Conservation (phyloP, 2,888 invertebrate species). For the Agonopterix arenella region DNA sequence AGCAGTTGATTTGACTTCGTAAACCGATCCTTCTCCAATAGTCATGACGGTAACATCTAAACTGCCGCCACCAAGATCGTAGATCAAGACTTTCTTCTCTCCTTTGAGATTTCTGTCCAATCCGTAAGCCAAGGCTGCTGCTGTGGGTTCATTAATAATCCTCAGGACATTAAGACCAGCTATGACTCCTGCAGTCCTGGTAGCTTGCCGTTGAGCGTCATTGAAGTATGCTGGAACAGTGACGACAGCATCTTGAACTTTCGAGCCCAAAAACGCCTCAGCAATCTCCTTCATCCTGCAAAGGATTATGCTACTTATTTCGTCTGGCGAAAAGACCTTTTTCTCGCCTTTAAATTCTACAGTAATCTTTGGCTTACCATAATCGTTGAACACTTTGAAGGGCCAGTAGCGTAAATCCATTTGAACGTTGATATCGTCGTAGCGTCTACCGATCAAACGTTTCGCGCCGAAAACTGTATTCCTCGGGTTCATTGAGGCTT, state of each 20-base stretch:
- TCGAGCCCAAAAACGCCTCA: conserved; percentile 37
- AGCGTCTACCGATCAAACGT: conserved; percentile 48
- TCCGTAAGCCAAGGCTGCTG: conserved; percentile 54
- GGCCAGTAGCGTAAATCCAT: conserved; percentile 48
- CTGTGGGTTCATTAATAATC: conserved; percentile 53
- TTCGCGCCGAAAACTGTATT: conserved; percentile 56
- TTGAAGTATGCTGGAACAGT: conserved; percentile 60
- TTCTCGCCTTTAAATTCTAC: conserved; percentile 40
- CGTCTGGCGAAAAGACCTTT: conserved; percentile 45
- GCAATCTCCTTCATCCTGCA: conserved; percentile 50
- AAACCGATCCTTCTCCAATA: conserved; percentile 35
- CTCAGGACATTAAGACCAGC: conserved; percentile 50
- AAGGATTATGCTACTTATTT: conserved; percentile 54
- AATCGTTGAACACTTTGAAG: conserved; percentile 36
- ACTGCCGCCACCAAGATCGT: conserved; percentile 56
- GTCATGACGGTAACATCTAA: conserved; percentile 50
- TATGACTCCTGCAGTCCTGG: conserved; percentile 39
- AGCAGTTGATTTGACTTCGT: conserved; percentile 47
- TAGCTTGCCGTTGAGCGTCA: conserved; percentile 50
- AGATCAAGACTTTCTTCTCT: conserved; percentile 40
- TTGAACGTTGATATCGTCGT: conserved; percentile 48
- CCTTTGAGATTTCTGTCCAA: conserved; percentile 30
- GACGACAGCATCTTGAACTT: conserved; percentile 48
- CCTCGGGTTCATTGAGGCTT: conserved; percentile 38
- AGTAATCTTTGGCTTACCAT: conserved; percentile 49